Conservation (phyloP, 1,140 invertebrate species). For the Conus betulinus region DNA sequence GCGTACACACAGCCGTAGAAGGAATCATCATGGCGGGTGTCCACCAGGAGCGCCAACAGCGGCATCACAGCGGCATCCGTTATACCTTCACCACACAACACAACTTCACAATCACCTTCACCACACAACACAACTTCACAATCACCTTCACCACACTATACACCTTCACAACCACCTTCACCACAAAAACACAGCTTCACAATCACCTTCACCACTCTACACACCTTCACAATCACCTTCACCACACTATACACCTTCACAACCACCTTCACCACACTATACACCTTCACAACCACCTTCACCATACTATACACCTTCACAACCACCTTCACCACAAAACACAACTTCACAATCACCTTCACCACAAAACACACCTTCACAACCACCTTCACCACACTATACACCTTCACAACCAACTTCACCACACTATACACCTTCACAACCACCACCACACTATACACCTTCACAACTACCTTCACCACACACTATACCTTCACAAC, state of each 20-base stretch:
- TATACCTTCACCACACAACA: slow-evolving; percentile 80
- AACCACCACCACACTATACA: not conserved
- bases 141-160: not conserved
- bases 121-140: not conserved
- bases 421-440: not conserved
- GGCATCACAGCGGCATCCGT: slow-evolving; percentile 99
- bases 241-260: too few relatives aligned
- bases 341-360: too few relatives aligned
- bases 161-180: not conserved
- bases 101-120: not conserved
- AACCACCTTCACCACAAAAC: too few relatives aligned
- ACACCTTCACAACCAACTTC: too few relatives aligned
- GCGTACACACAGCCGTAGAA: slow-evolving; percentile 97
- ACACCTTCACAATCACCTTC: too few relatives aligned
- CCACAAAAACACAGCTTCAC: too few relatives aligned
- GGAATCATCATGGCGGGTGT: slow-evolving; percentile 91
- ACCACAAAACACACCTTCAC: too few relatives aligned
- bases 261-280: too few relatives aligned
- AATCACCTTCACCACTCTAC: not conserved
- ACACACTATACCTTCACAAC: not conserved
- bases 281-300: too few relatives aligned
- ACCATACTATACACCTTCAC: too few relatives aligned
- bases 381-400: too few relatives aligned
- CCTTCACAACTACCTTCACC: not conserved
- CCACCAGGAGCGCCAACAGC: slow-evolving; percentile 95